Evolutionary conservation across 2,797 vertebrate genomes (phyloP), one percentile per base, ranked within the genome.

Genomic region (Paramormyrops hopkinsi): DNA sequence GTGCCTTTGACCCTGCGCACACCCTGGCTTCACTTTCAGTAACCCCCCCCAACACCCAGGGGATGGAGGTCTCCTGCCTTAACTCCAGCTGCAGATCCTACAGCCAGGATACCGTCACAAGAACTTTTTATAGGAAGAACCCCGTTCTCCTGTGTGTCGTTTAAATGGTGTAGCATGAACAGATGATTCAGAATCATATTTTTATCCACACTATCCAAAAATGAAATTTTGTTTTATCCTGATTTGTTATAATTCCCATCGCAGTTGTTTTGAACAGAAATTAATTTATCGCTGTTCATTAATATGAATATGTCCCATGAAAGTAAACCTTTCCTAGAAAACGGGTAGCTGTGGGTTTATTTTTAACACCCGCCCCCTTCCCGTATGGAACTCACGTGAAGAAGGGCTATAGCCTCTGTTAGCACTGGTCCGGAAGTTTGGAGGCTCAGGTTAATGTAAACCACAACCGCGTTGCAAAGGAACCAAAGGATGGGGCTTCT

Each of bases 1-100:
- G 82, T 84, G 82, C 82, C 82, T 84, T 84, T 48, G 44, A 73
- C n/a, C 46, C 82, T 46, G 46, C 22, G 11, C 2, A 22, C 46
- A 14, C 12, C 29, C 41, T 44, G 12, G 44, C 22, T 25, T 48
- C 22, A 51, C 46, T 22, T 51, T 51, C 82, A 51, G n/a, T 19
- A 19, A 14, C 50, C 17, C 29, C 25, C 48, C 48, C 12, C 48
- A 29, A 37, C 53, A 29, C 48, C 33, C 5, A 33, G 25, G 84
- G 84, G 48, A 41, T 87, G 85, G 85, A 41, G 53, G 51, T 87
- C 33, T 41, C 53, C 85, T 37, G 85, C 85, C 85, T 59, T 87
- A 87, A 56, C 17, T 17, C 85, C 85, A 87, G 53, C 85, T 56
- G 22, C 51, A 56, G 51, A 41, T 56, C 51, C 51, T 54, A 33